A percentile compares a stretch with the other conserved stretches of the same genome.
Conservation (phyloP, 2,888 invertebrate genomes). For the Auanema sp. region DNA sequence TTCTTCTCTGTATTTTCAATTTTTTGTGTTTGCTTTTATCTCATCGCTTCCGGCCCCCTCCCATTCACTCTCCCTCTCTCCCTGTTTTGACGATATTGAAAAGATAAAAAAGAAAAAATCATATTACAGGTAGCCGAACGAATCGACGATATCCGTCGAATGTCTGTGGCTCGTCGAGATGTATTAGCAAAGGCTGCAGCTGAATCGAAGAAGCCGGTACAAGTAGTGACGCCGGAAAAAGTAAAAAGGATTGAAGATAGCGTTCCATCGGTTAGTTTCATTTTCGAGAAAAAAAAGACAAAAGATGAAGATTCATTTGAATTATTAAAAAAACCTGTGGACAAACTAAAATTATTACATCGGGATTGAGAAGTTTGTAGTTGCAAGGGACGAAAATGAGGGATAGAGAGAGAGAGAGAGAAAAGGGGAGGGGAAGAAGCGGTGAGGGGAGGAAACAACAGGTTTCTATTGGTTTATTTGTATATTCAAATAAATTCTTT, state of each 20-base stretch:
- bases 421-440: no score
- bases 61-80: neutral
- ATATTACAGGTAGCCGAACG: conserved; percentile 79
- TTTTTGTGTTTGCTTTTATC: neutral
- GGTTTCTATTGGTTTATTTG: no score
- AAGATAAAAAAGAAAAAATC: neutral
- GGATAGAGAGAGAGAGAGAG: no score
- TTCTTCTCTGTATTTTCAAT: neutral
- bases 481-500: no score
- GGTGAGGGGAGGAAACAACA: no score
- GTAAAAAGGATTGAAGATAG: conserved; percentile 19
- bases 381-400: no score
- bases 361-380: no score
- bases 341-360: no score
- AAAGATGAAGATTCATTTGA: no score
- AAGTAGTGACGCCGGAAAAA: conserved; percentile 59
- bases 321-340: no score
- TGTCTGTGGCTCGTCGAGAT: conserved; percentile 73
- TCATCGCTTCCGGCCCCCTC: neutral
- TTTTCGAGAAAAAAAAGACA: no score
- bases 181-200: conserved; percentile 45
- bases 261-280: no score
- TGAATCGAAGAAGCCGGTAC: conserved; percentile 23
- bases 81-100: neutral
- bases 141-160: conserved; percentile 88